Evolutionary conservation across 2,113 vertebrate genomes (phyloP).

Genomic region (Riparia riparia): DNA sequence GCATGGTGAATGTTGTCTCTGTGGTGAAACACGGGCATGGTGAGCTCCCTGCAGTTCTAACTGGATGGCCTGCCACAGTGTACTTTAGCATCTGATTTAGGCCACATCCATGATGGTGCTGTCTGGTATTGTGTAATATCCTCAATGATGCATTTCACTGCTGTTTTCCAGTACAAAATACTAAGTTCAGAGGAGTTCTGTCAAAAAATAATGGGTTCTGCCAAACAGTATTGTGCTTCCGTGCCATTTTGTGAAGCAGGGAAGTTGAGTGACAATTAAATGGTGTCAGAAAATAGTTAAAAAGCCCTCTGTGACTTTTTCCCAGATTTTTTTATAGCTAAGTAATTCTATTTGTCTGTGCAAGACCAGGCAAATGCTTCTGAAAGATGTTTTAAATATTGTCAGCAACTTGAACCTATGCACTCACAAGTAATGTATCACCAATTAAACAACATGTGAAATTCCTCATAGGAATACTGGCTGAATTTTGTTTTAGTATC

Average conservation of each 20-base stretch:
- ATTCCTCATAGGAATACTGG: neutral
- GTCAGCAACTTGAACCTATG: neutral
- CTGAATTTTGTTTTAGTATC: neutral
- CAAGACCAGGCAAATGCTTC: neutral
- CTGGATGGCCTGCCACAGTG: accelerated
- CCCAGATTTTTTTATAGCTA: neutral
- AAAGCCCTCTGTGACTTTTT: neutral
- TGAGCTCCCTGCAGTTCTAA: neutral
- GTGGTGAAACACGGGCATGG: accelerated
- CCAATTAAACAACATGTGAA: neutral
- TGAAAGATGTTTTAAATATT: neutral
- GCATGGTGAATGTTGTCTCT: accelerated
- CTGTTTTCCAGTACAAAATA: neutral
- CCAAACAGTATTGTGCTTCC: neutral
- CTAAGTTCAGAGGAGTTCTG: neutral
- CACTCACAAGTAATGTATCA: neutral
- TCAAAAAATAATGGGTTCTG: neutral
- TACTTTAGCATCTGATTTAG: neutral
- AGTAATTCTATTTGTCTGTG: neutral
- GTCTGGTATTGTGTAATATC: neutral
- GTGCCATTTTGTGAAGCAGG: neutral
- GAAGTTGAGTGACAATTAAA: conserved; percentile 16
- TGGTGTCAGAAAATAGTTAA: neutral
- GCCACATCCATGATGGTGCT: accelerated
- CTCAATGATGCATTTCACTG: neutral